phyloP scores from a whole-genome alignment of 2,113 vertebrate genomes.

The Mohoua ochrocephala region DNA sequence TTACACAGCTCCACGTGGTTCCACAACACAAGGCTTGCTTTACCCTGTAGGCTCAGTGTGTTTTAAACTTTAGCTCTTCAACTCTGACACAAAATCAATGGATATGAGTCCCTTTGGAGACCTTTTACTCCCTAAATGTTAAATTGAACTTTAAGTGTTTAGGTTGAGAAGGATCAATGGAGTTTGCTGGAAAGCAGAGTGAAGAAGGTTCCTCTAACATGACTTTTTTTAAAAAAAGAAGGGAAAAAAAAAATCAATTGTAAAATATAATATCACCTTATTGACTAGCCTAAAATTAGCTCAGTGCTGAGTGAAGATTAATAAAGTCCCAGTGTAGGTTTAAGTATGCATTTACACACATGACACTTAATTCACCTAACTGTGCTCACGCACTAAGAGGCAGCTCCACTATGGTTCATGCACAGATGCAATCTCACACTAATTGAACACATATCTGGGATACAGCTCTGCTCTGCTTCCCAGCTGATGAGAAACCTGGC shows the following conservation, averaged over 20 bases:
- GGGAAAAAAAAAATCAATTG: constrained; percentile 70
- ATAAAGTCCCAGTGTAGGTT: constrained; percentile 57
- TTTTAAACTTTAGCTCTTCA: constrained; percentile 88
- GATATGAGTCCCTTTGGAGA: constrained; percentile 88
- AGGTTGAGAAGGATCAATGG: constrained; percentile 91
- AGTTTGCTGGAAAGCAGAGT: constrained; percentile 75
- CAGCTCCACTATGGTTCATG: neutral
- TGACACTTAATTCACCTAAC: constrained; percentile 35
- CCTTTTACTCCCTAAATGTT: constrained; percentile 96
- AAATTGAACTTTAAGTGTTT: constrained; percentile 98
- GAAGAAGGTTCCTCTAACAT: constrained; percentile 57
- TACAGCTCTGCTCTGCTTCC: neutral
- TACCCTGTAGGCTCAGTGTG: constrained; percentile 67
- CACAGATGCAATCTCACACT: constrained; percentile 31
- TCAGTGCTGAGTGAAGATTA: constrained; percentile 73
- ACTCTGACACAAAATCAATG: constrained; percentile 97
- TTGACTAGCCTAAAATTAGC: constrained; percentile 83
- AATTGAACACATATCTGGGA: neutral
- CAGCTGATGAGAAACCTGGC: neutral
- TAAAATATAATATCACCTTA: constrained; percentile 83
- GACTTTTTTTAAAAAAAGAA: constrained; percentile 39
- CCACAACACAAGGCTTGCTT: constrained; percentile 53
- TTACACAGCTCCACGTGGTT: constrained; percentile 49
- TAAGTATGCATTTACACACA: constrained; percentile 42
- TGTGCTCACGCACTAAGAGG: constrained; percentile 5